phyloP scores from a whole-genome alignment of 1,140 invertebrate genomes.

The Nasonia giraulti region DNA sequence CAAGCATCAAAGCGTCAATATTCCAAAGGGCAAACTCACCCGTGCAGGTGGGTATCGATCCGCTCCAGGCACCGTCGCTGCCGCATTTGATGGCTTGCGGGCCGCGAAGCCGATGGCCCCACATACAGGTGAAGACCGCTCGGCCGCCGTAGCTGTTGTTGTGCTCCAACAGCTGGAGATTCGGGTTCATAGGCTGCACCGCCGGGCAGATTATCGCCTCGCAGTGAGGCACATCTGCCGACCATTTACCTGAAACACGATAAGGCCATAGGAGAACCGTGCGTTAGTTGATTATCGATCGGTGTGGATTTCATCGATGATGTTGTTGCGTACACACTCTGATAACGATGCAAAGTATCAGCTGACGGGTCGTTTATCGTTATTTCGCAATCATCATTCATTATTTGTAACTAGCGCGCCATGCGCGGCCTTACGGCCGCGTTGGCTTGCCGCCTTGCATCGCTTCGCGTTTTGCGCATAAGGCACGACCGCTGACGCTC shows the following conservation, averaged over 20 bases:
- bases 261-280: background rate
- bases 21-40: conserved; percentile 72
- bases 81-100: conserved; percentile 84
- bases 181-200: conserved; percentile 74
- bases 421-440: no score
- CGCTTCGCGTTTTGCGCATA: no score
- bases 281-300: background rate
- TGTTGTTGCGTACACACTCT: no score
- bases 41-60: conserved; percentile 82
- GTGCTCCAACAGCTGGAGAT: conserved; percentile 77
- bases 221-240: conserved; percentile 81
- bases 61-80: conserved; percentile 85
- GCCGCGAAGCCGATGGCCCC: conserved; percentile 85
- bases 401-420: no score
- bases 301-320: no score
- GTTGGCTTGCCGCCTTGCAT: no score
- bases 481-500: no score
- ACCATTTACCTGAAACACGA: conserved; percentile 82
- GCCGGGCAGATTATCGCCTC: conserved; percentile 83
- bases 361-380: no score
- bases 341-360: no score
- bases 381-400: no score
- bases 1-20: background rate
- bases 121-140: conserved; percentile 87
- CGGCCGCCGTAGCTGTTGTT: conserved; percentile 81